Evolutionary conservation across 2,888 invertebrate species (phyloP).

Genomic region (Acronicta aceris): DNA sequence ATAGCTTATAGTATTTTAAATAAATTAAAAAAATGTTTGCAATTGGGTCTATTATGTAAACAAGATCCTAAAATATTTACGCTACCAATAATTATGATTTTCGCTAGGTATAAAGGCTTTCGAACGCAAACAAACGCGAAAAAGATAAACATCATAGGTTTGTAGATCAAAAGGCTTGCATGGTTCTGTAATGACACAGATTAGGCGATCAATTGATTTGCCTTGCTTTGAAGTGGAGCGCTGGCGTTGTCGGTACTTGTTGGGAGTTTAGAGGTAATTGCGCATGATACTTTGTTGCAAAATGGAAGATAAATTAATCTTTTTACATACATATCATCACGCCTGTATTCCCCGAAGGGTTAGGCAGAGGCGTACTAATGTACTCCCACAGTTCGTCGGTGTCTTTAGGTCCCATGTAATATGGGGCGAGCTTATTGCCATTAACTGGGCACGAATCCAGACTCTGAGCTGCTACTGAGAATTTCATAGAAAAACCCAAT

Average conservation of each 20-base stretch:
- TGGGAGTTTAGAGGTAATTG: constrained; percentile 8
- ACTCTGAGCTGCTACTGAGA: no score
- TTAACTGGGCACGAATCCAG: no score
- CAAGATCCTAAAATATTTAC: neutral
- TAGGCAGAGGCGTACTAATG: no score
- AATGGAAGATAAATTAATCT: neutral
- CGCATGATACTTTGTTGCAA: neutral
- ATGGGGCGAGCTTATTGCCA: no score
- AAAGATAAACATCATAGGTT: constrained; percentile 30
- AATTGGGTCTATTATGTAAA: neutral
- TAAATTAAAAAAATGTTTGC: no score
- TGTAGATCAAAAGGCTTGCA: constrained; percentile 32
- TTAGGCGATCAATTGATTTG: constrained; percentile 44
- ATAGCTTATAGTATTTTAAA: no score
- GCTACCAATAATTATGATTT: neutral
- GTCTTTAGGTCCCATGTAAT: no score
- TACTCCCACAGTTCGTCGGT: no score
- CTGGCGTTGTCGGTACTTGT: constrained; percentile 18
- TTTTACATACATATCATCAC: no score
- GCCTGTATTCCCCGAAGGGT: no score
- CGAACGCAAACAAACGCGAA: neutral
- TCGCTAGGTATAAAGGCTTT: neutral
- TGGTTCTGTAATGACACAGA: constrained; percentile 40
- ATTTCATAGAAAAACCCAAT: no score
- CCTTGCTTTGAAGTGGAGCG: constrained; percentile 30